A percentile compares a stretch with the other conserved stretches of the same genome.
Evolutionary conservation across 2,113 vertebrate genomes (phyloP).

Genomic region (Halcyon malimbica): DNA sequence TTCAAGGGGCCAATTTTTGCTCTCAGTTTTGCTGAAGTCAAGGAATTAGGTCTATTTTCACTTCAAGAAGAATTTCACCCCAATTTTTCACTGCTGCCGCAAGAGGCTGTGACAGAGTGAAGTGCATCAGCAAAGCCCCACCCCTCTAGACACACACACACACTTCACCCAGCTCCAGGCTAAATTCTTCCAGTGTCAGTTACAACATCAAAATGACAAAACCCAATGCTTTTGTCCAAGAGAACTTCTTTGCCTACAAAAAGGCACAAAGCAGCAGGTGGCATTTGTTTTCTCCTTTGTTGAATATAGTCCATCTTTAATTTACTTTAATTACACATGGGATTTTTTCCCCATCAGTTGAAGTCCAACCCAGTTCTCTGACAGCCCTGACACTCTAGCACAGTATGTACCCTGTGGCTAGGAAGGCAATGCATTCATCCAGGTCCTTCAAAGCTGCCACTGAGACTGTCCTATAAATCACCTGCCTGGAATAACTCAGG

Average conservation of each 20-base stretch:
- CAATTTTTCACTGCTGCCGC: neutral
- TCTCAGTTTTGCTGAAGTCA: neutral
- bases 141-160: neutral
- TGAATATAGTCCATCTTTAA: neutral
- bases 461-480: neutral
- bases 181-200: neutral
- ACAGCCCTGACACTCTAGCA: neutral
- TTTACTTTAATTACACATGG: neutral
- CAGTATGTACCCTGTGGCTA: neutral
- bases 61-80: neutral
- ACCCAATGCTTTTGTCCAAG: neutral
- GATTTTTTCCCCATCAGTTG: neutral
- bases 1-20: neutral
- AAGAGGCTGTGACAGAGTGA: neutral
- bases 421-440: neutral
- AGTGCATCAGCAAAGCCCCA: neutral
- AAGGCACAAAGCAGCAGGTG: neutral
- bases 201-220: neutral
- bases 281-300: neutral
- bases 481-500: neutral
- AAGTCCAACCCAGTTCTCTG: neutral
- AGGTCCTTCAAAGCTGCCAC: neutral
- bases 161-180: neutral
- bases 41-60: neutral
- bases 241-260: neutral